Base-by-base conservation (phyloP, 2,113 vertebrate species). In the Corapipo altera region DNA sequence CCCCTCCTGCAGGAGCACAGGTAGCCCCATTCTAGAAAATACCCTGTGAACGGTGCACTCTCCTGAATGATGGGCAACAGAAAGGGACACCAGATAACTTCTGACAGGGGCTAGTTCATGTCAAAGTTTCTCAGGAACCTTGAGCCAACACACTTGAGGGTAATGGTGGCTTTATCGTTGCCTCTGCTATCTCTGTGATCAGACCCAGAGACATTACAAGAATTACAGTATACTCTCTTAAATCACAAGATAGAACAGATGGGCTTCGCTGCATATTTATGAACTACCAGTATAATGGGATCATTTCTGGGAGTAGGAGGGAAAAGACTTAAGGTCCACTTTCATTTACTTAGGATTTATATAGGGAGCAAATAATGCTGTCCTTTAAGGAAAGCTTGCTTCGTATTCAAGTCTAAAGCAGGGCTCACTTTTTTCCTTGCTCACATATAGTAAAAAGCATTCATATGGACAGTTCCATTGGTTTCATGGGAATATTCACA, bases 231-330 rank as follows among this genome's bases (percentile, higher is more conserved):
- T 37, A 78, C 57, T 74, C 7, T 96, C 95, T 86, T 82, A 86
- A 93, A 83, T 61, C 46, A 16, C 74, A 77, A 85, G 75, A 78
- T 74, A 70, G 80, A 94, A 81, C 95, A 96, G 96, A 96, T 90
- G 88, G 93, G 88, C 86, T 95, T 91, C 3, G 2, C 90, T 95
- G 91, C 92, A 91, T 94, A 94, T 94, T 95, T 96, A 95, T 94
- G 92, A 93, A 86, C 79, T 75, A 85, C 83, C 41, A 69, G 65
- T 81, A 92, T 91, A 96, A 89, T 92, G 80, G 93, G 85, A 94
- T 89, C 58, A 61, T 94, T 96, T 91, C 81, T 76, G n/a, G 58
- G 77, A 95, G 84, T 69, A 67, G 80, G 89, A 95, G 77, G 70
- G 62, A 89, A 61, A 88, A 95, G 66, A 35, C 58, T 87, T 86